Conservation (phyloP, 2,113 vertebrate species). For the Xiphophorus hellerii region DNA sequence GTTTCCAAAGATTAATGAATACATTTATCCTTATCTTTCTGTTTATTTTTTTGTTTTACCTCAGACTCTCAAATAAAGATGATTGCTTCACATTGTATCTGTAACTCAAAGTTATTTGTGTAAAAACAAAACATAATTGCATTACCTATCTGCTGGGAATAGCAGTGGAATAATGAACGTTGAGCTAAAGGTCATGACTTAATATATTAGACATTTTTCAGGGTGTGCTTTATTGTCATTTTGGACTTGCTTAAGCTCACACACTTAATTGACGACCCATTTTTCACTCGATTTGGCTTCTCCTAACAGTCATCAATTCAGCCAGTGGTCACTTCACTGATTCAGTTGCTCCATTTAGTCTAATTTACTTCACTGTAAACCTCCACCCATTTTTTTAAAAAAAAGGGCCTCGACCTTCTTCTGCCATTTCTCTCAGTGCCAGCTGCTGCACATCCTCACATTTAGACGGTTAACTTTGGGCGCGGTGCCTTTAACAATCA, state of each 20-base stretch:
- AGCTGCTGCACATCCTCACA: conserved; percentile 38
- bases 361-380: conserved; percentile 37
- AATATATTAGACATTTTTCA: conserved; percentile 38
- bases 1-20: too few species aligned
- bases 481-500: conserved; percentile 16
- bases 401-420: conserved; percentile 32
- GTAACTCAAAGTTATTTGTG: conserved; percentile 1
- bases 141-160: conserved; percentile 21
- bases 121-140: conserved; percentile 15
- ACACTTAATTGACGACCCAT: conserved; percentile 31
- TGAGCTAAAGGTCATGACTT: conserved; percentile 44
- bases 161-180: conserved; percentile 37
- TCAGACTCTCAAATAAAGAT: not conserved
- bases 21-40: not conserved
- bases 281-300: conserved; percentile 43
- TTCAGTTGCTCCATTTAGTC: conserved; percentile 46
- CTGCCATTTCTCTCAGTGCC: conserved; percentile 26
- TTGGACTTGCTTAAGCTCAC: conserved; percentile 24
- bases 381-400: conserved; percentile 33
- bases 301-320: conserved; percentile 31
- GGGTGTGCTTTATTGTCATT: conserved; percentile 39
- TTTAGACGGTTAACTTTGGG: conserved; percentile 16
- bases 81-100: not conserved
- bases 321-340: conserved; percentile 39
- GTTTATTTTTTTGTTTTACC: too few species aligned